Base-by-base conservation (phyloP, 2,888 invertebrate genomes). In the Drosophila anceps region DNA sequence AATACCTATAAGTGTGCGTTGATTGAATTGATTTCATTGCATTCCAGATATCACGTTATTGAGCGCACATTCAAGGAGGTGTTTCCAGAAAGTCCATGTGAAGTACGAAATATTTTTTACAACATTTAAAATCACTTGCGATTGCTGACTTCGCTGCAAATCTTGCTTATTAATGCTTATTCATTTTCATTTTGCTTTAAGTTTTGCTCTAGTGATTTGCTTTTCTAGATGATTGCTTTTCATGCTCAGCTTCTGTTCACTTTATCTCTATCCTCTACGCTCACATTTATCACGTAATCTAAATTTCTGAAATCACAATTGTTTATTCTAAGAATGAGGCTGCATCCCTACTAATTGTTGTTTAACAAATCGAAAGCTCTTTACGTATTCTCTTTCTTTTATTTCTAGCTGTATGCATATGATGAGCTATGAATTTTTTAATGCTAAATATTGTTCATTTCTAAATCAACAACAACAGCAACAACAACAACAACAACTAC, bases 31-130 rank as follows among this genome's bases (percentile, higher is more conserved):
- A n/a, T 4, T 27, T 18, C 88, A 29, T 37, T 33, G 27, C 1
- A 4, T 67, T 50, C 48, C 82, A 93, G 93, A 90, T 93, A 92
- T 90, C 82, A 90, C 72, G 80, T 93, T 83, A 92, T 93, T 78
- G 92, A 92, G 88, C 91, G 91, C 85, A 92, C 91, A 85, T 93
- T 91, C 78, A 92, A 91, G 80, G 91, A 91, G 79, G 62, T 91
- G 68, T 91, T 87, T 76, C 93, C 93, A 74, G 91, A 92, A 69
- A 87, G 90, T 76, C 90, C 91, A 90, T 92, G 92, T 91, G 92
- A 93, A 92, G 93, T 93, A 93, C 91, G 92, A 84, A 93, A 92
- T 79, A 82, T 91, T 74, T 92, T 92, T 83, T 92, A 88, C 80
- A 89, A 92, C 81, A 79, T 92, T 65, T 92, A 82, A 83, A 46